Evolutionary conservation across 1,140 invertebrate species (phyloP).

Genomic region (Heliothis subflexa): DNA sequence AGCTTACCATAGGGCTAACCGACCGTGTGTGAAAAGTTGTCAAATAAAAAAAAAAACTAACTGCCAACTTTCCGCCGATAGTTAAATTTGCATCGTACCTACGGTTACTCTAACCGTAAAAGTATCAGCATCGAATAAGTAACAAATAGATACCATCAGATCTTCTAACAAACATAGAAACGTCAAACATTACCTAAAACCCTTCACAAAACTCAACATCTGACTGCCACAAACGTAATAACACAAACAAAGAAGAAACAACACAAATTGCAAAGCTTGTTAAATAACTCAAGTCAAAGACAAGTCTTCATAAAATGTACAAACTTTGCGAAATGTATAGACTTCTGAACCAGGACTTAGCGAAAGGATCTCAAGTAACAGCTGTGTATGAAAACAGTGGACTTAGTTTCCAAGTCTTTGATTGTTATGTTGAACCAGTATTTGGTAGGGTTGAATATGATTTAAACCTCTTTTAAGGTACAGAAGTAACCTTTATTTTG

Average conservation of each 20-base stretch:
- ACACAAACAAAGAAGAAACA: constrained; percentile 23
- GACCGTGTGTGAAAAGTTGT: too few relatives aligned
- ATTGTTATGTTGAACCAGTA: constrained; percentile 2
- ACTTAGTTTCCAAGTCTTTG: constrained; percentile 25
- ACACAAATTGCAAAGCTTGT: constrained; percentile 7
- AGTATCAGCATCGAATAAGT: too few relatives aligned
- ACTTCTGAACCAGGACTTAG: constrained; percentile 7
- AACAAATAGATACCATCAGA: too few relatives aligned
- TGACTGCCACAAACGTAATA: constrained; percentile 13
- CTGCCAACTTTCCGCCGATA: too few relatives aligned
- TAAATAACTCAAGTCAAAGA: constrained; percentile 34
- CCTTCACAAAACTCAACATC: not conserved
- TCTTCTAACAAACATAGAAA: too few relatives aligned
- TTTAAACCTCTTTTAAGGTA: not conserved
- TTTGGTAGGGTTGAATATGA: not conserved
- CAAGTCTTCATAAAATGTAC: not conserved
- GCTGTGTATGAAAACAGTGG: constrained; percentile 12
- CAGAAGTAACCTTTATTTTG: too few relatives aligned
- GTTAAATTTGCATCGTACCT: too few relatives aligned
- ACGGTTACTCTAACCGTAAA: too few relatives aligned
- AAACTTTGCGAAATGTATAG: constrained; percentile 24
- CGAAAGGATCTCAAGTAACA: constrained; percentile 26
- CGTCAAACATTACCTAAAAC: not conserved
- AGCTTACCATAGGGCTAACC: too few relatives aligned
- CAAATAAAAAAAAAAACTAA: too few relatives aligned